Conservation (phyloP, 2,113 vertebrate species). For the Oophaga pumilio region DNA sequence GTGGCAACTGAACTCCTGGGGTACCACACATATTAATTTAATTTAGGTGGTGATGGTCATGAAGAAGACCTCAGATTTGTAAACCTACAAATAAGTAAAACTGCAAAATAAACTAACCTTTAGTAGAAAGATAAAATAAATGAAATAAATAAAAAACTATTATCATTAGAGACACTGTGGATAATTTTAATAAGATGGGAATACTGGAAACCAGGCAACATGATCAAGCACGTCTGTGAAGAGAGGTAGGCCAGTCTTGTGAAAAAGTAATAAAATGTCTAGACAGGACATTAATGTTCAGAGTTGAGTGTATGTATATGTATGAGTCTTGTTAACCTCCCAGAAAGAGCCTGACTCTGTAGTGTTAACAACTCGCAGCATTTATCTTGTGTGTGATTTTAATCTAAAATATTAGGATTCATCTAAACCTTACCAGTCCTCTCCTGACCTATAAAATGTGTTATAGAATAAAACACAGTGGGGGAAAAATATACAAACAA, state of each 20-base stretch:
- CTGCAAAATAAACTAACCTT: too few relatives aligned
- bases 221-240: neutral
- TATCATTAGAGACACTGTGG: neutral
- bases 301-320: constrained; percentile 3
- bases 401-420: neutral
- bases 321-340: neutral
- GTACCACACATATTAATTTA: too few relatives aligned
- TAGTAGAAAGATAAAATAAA: too few relatives aligned
- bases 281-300: constrained; percentile 36
- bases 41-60: too few relatives aligned
- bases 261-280: constrained; percentile 50
- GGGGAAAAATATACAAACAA: neutral
- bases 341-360: neutral
- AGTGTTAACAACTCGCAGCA: neutral
- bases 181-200: neutral
- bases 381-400: neutral
- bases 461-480: neutral
- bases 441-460: neutral
- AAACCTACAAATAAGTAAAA: too few relatives aligned
- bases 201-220: neutral
- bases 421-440: too few relatives aligned
- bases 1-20: too few relatives aligned
- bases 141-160: neutral
- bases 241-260: neutral
- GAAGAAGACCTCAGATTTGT: too few relatives aligned